Evolutionary conservation across 2,113 vertebrate species (phyloP).

Genomic region (Phyllopteryx taeniolatus): DNA sequence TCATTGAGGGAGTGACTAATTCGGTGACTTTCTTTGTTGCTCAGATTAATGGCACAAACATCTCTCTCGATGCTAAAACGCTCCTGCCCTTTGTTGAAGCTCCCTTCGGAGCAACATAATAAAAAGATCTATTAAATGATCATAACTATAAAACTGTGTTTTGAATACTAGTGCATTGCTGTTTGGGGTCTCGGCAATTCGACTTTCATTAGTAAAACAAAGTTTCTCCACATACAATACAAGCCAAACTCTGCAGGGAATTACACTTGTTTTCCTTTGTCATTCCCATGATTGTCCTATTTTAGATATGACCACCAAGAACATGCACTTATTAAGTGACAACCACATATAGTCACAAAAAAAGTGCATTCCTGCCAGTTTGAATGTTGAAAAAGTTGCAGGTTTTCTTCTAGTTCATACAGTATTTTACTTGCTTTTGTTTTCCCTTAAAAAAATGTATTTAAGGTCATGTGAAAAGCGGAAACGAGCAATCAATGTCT

Average conservation of each 20-base stretch:
- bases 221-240: constrained; percentile 46
- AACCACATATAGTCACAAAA: not conserved
- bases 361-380: not conserved
- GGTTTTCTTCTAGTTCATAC: not conserved
- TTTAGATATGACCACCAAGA: constrained; percentile 30
- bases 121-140: too few relatives aligned
- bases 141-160: too few relatives aligned
- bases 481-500: constrained; percentile 14
- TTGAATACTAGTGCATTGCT: too few relatives aligned
- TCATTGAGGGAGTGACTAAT: too few relatives aligned
- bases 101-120: too few relatives aligned
- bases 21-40: too few relatives aligned
- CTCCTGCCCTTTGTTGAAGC: too few relatives aligned
- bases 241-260: constrained; percentile 33
- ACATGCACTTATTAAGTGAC: not conserved
- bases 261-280: constrained; percentile 47
- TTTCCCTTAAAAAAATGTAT: not conserved
- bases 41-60: too few relatives aligned
- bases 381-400: not conserved
- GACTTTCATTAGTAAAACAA: constrained; percentile 61
- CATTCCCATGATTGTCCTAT: constrained; percentile 46
- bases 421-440: not conserved
- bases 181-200: constrained; percentile 28
- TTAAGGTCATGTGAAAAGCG: not conserved
- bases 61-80: too few relatives aligned